Conservation (phyloP, 2,113 vertebrate genomes). For the Daphoenositta chrysoptera region DNA sequence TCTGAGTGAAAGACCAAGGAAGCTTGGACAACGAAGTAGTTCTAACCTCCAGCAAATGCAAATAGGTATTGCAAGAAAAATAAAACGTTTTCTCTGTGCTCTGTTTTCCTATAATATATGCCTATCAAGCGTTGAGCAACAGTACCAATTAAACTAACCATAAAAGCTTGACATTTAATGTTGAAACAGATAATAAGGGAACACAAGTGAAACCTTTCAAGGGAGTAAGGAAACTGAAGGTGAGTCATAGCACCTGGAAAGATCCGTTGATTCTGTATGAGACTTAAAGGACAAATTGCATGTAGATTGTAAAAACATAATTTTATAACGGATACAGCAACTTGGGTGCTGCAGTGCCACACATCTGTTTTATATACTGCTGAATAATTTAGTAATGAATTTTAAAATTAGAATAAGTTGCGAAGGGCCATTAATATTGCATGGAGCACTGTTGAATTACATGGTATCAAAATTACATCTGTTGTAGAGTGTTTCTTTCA, state of each 20-base stretch:
- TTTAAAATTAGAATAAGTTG: slow-evolving; percentile 65
- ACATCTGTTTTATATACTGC: slow-evolving; percentile 62
- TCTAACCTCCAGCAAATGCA: neutral
- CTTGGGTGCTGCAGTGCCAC: slow-evolving; percentile 31
- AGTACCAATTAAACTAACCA: slow-evolving; percentile 15
- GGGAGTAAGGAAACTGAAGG: neutral
- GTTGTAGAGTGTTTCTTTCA: slow-evolving; percentile 17
- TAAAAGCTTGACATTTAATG: slow-evolving; percentile 19
- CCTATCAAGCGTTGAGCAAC: neutral
- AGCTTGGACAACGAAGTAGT: neutral
- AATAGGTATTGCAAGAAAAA: neutral
- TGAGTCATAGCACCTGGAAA: slow-evolving; percentile 35
- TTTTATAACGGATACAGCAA: neutral
- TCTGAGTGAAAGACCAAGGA: neutral
- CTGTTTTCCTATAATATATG: slow-evolving; percentile 7
- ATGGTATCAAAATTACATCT: slow-evolving; percentile 27
- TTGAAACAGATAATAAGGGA: slow-evolving; percentile 3
- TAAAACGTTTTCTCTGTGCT: neutral
- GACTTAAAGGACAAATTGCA: neutral
- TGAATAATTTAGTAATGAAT: slow-evolving; percentile 73
- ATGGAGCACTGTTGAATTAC: slow-evolving; percentile 59
- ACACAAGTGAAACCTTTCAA: neutral
- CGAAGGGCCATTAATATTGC: slow-evolving; percentile 66
- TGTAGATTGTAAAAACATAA: neutral
- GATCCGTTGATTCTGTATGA: neutral